Evolutionary conservation across 2,113 vertebrate genomes (phyloP).

Genomic region (Steatornis caripensis): DNA sequence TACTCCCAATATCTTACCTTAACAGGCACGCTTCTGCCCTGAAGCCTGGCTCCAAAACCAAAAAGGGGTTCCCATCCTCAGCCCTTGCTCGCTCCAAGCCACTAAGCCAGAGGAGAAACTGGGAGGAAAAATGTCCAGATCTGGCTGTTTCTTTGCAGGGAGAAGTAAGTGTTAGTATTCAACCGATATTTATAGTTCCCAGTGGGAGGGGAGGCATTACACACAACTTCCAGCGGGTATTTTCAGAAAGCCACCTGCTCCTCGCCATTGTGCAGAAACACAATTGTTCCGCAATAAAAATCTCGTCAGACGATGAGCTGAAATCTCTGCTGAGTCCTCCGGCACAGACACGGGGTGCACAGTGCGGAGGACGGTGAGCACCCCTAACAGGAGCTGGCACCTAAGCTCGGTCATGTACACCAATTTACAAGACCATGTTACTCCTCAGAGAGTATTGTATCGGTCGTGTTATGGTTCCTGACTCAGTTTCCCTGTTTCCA

Average conservation of each 20-base stretch:
- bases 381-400: background rate
- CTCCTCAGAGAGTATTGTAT: background rate
- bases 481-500: background rate
- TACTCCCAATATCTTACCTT: background rate
- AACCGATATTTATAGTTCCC: constrained; percentile 43
- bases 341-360: fast-evolving
- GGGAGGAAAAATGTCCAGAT: background rate
- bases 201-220: constrained; percentile 50
- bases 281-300: background rate
- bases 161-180: background rate
- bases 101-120: background rate
- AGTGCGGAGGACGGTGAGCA: background rate
- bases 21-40: background rate
- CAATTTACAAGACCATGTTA: fast-evolving
- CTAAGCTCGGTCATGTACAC: fast-evolving
- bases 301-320: background rate
- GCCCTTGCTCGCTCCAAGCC: background rate
- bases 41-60: background rate
- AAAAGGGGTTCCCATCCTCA: background rate
- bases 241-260: constrained; percentile 65
- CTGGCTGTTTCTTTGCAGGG: constrained; percentile 6
- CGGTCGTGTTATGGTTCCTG: fast-evolving
- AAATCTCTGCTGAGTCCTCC: fast-evolving
- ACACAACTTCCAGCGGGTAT: constrained; percentile 50
- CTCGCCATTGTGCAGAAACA: constrained; percentile 3